Conservation (phyloP, 35 echinoderm and acorn worm genomes). For the Stichopus chloronotus region DNA sequence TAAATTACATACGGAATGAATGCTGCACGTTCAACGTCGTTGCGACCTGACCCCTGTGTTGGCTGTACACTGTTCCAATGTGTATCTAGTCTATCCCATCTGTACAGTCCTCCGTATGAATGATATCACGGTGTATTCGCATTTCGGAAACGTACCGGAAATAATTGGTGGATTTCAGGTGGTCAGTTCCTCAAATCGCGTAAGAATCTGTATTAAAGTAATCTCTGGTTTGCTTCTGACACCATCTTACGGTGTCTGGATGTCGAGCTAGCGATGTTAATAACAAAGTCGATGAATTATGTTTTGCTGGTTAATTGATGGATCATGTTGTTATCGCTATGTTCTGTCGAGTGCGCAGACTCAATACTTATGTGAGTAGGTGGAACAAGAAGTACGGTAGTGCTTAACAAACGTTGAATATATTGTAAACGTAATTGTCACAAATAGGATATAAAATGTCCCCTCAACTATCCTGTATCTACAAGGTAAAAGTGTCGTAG, state of each 20-base stretch:
- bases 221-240: no score
- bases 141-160: no score
- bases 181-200: not conserved
- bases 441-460: no score
- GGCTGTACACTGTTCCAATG: not conserved
- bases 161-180: not conserved
- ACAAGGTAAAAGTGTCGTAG: no score
- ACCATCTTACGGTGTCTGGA: constrained; percentile 19
- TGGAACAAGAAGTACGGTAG: constrained; percentile 7
- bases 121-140: no score
- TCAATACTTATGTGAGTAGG: not conserved
- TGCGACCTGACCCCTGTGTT: not conserved
- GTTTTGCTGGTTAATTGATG: not conserved
- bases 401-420: not conserved
- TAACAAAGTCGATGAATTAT: constrained; percentile 1
- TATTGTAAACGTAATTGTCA: not conserved
- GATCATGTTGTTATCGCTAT: not conserved
- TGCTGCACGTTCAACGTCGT: not conserved
- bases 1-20: not conserved
- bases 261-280: not conserved
- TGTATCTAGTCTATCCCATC: no score
- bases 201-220: not conserved
- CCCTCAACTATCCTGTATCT: no score
- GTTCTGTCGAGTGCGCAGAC: constrained; percentile 10
- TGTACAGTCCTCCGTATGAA: no score